Conservation (phyloP, 2,797 vertebrate genomes). For the Dallia pectoralis region DNA sequence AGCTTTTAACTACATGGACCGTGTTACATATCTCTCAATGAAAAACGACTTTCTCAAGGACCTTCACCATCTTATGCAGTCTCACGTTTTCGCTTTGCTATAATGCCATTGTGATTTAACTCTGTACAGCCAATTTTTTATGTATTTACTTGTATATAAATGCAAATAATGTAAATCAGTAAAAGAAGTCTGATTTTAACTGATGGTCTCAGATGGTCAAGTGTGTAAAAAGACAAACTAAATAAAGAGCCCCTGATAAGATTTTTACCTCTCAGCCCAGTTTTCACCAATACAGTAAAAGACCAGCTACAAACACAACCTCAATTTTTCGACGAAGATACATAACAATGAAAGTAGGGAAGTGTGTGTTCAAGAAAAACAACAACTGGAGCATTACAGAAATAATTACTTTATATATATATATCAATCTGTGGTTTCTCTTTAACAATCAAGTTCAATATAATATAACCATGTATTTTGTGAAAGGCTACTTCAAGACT, state of each 20-base stretch:
- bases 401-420: slow-evolving; percentile 88
- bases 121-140: background rate
- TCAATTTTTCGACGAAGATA: background rate
- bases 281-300: background rate
- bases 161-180: slow-evolving; percentile 8
- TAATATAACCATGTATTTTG: slow-evolving; percentile 72
- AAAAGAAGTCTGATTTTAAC: background rate
- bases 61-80: slow-evolving; percentile 4
- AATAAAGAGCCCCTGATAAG: background rate
- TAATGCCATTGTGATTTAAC: background rate
- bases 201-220: background rate
- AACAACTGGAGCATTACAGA: slow-evolving; percentile 68
- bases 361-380: background rate
- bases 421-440: slow-evolving; percentile 62
- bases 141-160: slow-evolving; percentile 41
- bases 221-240: background rate
- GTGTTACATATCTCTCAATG: background rate
- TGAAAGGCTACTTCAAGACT: slow-evolving; percentile 78
- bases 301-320: background rate
- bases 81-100: slow-evolving; percentile 9
- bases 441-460: slow-evolving; percentile 75
- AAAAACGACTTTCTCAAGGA: background rate
- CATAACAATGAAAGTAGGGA: background rate
- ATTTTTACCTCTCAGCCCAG: background rate
- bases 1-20: background rate